Base-by-base conservation (phyloP, 2,797 vertebrate species). In the Sardinella longiceps region DNA sequence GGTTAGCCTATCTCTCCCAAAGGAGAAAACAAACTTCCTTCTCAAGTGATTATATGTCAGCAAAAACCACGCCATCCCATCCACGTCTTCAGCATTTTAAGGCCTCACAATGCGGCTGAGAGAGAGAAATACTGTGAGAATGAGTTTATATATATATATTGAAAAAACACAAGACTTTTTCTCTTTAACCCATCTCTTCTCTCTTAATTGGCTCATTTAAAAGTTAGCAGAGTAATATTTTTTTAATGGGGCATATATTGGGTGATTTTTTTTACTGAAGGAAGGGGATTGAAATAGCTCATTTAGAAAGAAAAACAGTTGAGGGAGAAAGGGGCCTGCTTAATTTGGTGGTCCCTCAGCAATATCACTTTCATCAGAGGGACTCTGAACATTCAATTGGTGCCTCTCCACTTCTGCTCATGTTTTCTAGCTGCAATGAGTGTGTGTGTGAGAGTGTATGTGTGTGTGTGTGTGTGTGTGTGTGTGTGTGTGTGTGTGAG, bases 271-370 rank as follows among this genome's bases (percentile, higher is more conserved):
- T 48, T 48, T n/a, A n/a, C 20, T 81, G 81, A 60, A 60, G 85
- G 56, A 85, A 82, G 33, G 58, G 28, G 39, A 80, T 83, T 85
- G 48, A 87, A 83, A 83, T 74, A 77, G 81, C 84, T 85, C 84
- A 87, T 85, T 87, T 85, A 83, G 80, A 83, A 85, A 85, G 84
- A 81, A 87, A 87, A 85, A 80, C 37, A 58, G 74, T 37, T 9
- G 0, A 28, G 58, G 80, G 81, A 15, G 25, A 60, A 53, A 6
- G 86, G 82, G 81, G 58, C 48, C 63, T 84, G 63, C 81, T 84
- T 86, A 63, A 87, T 87, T 77, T 84, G 66, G 83, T 84, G 81
- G 83, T 77, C 70, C 70, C 39, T 82, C 82, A 84, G 60, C 46
- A 43, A 82, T 15, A 43, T 56, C 84, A 80, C 81, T 86, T 86